Evolutionary conservation across 2,113 vertebrate genomes (phyloP).

Genomic region (Cygnus buccinator): DNA sequence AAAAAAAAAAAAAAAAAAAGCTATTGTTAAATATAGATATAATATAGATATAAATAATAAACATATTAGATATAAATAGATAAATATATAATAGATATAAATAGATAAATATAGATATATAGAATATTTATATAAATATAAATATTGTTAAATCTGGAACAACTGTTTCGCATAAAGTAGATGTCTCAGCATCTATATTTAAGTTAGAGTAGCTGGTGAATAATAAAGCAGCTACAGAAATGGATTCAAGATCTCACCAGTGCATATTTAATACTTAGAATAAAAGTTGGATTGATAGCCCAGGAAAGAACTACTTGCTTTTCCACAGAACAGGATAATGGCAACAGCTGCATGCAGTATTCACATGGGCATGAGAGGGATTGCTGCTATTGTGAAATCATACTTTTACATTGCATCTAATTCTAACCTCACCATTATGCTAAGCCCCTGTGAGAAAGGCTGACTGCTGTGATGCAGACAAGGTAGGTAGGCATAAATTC

Average conservation of each 20-base stretch:
- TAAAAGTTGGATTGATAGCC: background rate
- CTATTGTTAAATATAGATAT: background rate
- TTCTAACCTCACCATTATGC: background rate
- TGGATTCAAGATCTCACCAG: background rate
- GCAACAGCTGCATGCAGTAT: background rate
- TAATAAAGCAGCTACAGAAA: background rate
- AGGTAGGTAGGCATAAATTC: background rate
- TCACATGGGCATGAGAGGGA: background rate
- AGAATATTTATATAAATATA: too few relatives aligned
- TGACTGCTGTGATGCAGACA: background rate
- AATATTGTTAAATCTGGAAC: background rate
- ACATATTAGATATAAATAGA: too few relatives aligned
- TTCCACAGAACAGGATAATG: background rate
- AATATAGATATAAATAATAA: too few relatives aligned
- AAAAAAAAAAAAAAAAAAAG: background rate
- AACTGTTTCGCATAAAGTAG: background rate
- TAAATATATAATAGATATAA: too few relatives aligned
- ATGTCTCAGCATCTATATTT: background rate
- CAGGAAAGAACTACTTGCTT: background rate
- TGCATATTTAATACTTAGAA: background rate
- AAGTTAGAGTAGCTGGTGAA: background rate
- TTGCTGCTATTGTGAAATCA: background rate
- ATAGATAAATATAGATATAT: too few relatives aligned
- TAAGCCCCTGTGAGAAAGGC: fast-evolving
- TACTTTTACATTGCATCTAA: background rate